These are phyloP conservation scores for Tupiocoris notatus DNA, from an alignment of 2,888 invertebrate genomes.

Conservation along the genomic window DNA sequence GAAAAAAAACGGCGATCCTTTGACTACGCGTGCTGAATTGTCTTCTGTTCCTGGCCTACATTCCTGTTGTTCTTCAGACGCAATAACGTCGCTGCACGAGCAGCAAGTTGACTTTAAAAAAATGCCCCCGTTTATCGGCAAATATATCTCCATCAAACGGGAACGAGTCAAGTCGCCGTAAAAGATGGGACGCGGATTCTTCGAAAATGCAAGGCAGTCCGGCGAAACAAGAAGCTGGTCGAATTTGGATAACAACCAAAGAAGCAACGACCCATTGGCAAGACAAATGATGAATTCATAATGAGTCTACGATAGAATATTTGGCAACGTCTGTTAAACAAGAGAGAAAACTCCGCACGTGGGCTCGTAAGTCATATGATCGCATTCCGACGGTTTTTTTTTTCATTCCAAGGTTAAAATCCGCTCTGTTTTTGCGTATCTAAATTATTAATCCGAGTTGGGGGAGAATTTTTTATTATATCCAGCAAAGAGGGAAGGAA, in stretches of 20 bases:
- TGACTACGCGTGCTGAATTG: too few relatives aligned
- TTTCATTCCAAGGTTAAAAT: too few relatives aligned
- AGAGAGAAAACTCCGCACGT: background rate
- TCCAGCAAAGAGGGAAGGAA: too few relatives aligned
- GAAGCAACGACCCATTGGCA: slow-evolving; percentile 30
- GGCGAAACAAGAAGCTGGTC: slow-evolving; percentile 18
- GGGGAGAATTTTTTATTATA: too few relatives aligned
- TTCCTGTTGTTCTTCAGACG: too few relatives aligned
- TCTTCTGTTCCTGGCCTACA: too few relatives aligned
- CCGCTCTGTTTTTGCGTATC: too few relatives aligned
- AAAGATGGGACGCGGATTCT: background rate
- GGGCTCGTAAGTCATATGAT: background rate
- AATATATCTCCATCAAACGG: slow-evolving; percentile 12
- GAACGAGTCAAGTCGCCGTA: background rate
- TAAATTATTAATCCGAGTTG: too few relatives aligned
- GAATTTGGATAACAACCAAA: slow-evolving; percentile 19
- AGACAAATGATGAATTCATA: slow-evolving; percentile 35
- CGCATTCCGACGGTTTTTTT: background rate
- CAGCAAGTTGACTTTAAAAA: too few relatives aligned
- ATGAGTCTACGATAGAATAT: slow-evolving; percentile 27
- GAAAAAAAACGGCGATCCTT: too few relatives aligned
- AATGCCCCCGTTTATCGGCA: background rate
- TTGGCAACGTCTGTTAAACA: slow-evolving; percentile 14
- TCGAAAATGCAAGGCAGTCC: background rate
- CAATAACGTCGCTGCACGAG: too few relatives aligned